Conservation (phyloP, 2,113 vertebrate genomes). For the Antigone vipio region DNA sequence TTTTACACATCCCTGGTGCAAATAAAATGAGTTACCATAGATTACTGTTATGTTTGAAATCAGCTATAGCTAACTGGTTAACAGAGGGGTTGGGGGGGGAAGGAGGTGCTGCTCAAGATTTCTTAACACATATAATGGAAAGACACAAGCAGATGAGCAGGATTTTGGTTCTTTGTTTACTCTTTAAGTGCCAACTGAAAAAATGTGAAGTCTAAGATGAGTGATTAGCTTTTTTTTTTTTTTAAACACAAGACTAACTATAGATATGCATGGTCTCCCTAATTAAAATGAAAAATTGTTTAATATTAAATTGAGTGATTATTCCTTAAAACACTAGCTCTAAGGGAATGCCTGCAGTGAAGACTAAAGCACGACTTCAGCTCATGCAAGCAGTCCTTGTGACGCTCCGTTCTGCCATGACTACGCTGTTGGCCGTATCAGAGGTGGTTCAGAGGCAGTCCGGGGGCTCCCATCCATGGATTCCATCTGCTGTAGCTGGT, state of each 20-base stretch:
- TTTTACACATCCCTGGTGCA: neutral
- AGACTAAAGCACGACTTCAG: neutral
- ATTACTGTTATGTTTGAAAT: neutral
- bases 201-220: neutral
- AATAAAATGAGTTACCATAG: neutral
- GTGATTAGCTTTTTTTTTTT: neutral
- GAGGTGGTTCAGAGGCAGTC: neutral
- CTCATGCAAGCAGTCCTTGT: neutral
- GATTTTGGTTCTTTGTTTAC: neutral
- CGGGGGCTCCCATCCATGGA: neutral
- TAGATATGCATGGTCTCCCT: neutral
- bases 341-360: neutral
- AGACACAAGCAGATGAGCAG: neutral
- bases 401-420: fast-evolving
- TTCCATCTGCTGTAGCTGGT: neutral
- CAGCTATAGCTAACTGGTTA: neutral
- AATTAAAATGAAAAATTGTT: neutral
- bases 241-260: neutral
- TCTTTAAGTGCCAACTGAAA: neutral
- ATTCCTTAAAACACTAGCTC: neutral
- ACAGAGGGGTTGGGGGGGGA: neutral
- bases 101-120: neutral
- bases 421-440: neutral
- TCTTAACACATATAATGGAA: neutral
- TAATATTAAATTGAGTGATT: neutral